A percentile compares a stretch with the other conserved stretches of the same genome.
phyloP scores from a whole-genome alignment of 2,113 vertebrate species.

The Takifugu bimaculatus region DNA sequence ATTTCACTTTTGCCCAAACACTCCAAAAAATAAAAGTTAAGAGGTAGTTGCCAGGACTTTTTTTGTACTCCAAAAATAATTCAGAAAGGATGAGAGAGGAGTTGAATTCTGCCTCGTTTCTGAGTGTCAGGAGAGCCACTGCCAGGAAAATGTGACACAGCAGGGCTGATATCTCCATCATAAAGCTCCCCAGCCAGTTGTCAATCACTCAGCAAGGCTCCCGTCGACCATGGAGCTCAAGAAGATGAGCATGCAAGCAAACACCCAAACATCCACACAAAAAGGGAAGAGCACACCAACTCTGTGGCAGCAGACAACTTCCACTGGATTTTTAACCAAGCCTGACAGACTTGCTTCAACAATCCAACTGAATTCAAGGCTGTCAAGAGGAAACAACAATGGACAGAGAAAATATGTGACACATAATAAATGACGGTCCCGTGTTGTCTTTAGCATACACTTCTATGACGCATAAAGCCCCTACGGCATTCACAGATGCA shows the following conservation, averaged over 20 bases:
- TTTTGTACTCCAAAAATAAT: constrained; percentile 43
- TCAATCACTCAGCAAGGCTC: constrained; percentile 66
- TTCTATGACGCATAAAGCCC: neutral
- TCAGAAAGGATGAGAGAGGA: constrained; percentile 43
- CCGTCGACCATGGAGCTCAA: constrained; percentile 31
- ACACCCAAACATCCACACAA: constrained; percentile 27
- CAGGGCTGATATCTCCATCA: constrained; percentile 67
- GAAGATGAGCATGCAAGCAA: constrained; percentile 39
- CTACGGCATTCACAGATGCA: neutral
- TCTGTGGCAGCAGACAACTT: constrained; percentile 25
- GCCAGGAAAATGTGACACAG: constrained; percentile 56
- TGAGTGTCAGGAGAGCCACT: constrained; percentile 56
- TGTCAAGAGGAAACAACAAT: constrained; percentile 26
- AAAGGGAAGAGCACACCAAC: constrained; percentile 10
- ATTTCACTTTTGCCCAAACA: constrained; percentile 15
- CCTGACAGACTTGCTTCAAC: constrained; percentile 39
- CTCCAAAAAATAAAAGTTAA: constrained; percentile 10
- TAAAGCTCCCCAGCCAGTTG: constrained; percentile 59
- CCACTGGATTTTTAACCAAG: constrained; percentile 36
- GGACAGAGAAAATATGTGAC: neutral
- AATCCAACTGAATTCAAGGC: constrained; percentile 31
- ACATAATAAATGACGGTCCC: too few species aligned
- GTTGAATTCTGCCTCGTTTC: constrained; percentile 49
- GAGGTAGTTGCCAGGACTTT: constrained; percentile 9
- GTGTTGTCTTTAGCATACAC: neutral